Evolutionary conservation across 2,797 vertebrate species (phyloP).

Genomic region (Sebastes elongatus): DNA sequence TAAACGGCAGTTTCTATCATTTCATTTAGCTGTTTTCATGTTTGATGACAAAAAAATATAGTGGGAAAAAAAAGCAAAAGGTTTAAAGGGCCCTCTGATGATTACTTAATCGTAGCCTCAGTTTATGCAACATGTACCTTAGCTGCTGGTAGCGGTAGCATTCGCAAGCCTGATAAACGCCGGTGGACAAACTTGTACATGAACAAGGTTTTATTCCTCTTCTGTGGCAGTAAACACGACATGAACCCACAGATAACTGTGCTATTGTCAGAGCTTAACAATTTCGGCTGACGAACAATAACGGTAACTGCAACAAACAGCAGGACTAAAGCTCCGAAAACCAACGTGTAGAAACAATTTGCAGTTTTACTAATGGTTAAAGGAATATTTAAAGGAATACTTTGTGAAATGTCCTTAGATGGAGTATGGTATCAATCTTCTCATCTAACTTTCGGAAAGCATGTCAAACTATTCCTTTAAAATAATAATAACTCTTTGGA

Average conservation of each 20-base stretch:
- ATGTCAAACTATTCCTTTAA: neutral
- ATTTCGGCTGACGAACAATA: neutral
- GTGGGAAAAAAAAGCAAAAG: neutral
- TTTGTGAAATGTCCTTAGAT: neutral
- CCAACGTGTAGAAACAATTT: neutral
- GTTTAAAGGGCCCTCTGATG: neutral
- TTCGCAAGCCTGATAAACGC: neutral
- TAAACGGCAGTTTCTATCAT: neutral
- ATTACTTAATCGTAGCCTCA: neutral
- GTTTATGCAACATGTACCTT: neutral
- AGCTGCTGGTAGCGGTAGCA: neutral
- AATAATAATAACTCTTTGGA: neutral
- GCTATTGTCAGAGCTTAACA: neutral
- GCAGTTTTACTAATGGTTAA: neutral
- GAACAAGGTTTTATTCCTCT: neutral
- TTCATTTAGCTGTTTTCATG: neutral
- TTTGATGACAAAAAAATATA: neutral
- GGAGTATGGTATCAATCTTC: neutral
- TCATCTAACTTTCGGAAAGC: neutral
- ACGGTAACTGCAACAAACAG: neutral
- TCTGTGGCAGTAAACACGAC: neutral
- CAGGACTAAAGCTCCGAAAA: neutral
- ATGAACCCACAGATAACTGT: neutral
- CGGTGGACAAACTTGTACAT: neutral
- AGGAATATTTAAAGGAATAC: neutral